Evolutionary conservation across 2,113 vertebrate species (phyloP), one percentile per base, ranked within the genome.

Genomic region (Ptilorrhoa leucosticta): DNA sequence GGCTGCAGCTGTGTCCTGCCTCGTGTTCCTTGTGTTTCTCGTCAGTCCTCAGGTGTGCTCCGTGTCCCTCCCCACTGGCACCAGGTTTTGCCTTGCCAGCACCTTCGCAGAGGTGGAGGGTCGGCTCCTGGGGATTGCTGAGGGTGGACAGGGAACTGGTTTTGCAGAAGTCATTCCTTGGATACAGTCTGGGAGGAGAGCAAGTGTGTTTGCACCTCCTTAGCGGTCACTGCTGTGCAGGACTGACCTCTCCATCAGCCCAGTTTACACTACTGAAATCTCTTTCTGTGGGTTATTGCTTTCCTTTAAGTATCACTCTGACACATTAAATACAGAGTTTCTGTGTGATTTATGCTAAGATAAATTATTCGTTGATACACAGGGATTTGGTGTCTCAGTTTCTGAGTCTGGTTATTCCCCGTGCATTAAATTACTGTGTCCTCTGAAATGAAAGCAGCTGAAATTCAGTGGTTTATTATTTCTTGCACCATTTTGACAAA

Each of bases 51-150:
- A 6, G 68, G 16, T 6, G 30, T n/a, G 53, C 33, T 39, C 30
- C 0, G 0, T 16, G 66, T 61, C 45, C 54, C 42, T 80, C 20
- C 42, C 33, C 30, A 4, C 22, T 9, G 20, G 12, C 6, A 0
- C 5, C 6, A 15, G 53, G 27, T 1, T 35, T 6, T 51, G 79
- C 87, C 76, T 15, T 66, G 65, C 42, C 85, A 50, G 45, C 8
- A 2, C 9, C 51, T 50, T 17, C 18, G 71, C 20, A 3, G 37
- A 40, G 79, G n/a, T 1, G 13, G 30, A 2, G 53, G 70, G 48
- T 35, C 12, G 4, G 53, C 13, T 35, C 61, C 60, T n/a, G 2
- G 1, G 5, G 13, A 19, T 14, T 30, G 21, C 53, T 50, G 70
- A 5, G 42, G 27, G 7, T 22, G 51, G 61, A 6, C 44, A 45